Evolutionary conservation across 2,113 vertebrate genomes (phyloP).

Genomic region (Nettapus auritus): DNA sequence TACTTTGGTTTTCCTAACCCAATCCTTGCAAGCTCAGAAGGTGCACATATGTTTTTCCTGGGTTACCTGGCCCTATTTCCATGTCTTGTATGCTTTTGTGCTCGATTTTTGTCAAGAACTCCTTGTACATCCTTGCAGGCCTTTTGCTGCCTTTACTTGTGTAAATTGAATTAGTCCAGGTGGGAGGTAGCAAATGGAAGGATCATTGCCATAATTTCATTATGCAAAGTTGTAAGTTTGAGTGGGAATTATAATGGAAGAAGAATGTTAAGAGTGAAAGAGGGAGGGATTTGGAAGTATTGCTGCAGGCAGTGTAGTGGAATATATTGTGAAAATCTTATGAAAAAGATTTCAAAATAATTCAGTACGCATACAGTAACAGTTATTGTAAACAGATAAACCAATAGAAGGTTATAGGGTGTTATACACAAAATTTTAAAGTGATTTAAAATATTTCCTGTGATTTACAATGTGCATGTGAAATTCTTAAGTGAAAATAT

Average conservation of each 20-base stretch:
- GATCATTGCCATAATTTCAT: background rate
- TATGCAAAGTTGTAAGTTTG: background rate
- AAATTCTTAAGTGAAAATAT: background rate
- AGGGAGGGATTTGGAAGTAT: background rate
- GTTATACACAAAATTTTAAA: background rate
- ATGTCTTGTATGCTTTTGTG: background rate
- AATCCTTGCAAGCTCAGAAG: background rate
- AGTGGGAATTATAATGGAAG: background rate
- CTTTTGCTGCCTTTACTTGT: background rate
- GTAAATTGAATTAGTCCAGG: background rate
- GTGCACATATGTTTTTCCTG: background rate
- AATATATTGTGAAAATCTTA: background rate
- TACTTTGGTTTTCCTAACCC: background rate
- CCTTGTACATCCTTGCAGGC: background rate
- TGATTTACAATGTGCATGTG: background rate
- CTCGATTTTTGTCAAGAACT: background rate
- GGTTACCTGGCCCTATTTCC: background rate
- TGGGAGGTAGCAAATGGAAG: background rate
- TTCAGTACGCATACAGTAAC: background rate
- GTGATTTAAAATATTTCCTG: background rate
- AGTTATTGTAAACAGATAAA: background rate
- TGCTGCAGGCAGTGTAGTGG: background rate
- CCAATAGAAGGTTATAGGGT: background rate
- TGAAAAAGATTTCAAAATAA: background rate
- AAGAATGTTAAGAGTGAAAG: background rate